Conservation (phyloP, 2,113 vertebrate genomes). For the Etheostoma spectabile region DNA sequence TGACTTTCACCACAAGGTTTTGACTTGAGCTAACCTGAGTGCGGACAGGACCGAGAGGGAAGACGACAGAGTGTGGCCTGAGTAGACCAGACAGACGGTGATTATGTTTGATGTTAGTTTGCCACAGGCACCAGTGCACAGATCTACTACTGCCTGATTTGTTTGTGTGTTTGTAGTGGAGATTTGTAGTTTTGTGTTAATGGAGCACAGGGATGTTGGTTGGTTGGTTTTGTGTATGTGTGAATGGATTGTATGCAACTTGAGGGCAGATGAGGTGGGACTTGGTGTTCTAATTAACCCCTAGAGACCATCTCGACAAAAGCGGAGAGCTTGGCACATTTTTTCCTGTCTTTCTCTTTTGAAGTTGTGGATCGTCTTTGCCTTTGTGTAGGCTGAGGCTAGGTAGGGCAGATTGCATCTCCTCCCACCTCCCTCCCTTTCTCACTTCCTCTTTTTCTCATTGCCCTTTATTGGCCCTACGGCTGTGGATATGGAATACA, state of each 20-base stretch:
- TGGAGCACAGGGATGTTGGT: conserved; percentile 21
- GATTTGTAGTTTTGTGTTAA: conserved; percentile 27
- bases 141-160: conserved; percentile 48
- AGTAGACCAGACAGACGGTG: conserved; percentile 56
- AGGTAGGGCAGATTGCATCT: conserved; percentile 47
- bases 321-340: conserved; percentile 50
- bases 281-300: conserved; percentile 80
- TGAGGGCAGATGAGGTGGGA: conserved; percentile 71
- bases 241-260: conserved; percentile 66
- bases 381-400: conserved; percentile 45
- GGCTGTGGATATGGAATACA: conserved; percentile 64
- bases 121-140: conserved; percentile 51
- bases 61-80: conserved; percentile 49
- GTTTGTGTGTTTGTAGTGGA: conserved; percentile 46
- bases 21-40: conserved; percentile 71
- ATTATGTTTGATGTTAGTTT: conserved; percentile 67
- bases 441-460: conserved; percentile 40
- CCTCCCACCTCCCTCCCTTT: conserved; percentile 37
- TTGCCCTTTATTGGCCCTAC: conserved; percentile 66
- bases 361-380: conserved; percentile 64
- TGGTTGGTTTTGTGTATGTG: conserved; percentile 33
- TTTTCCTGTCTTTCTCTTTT: conserved; percentile 63
- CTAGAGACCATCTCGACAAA: conserved; percentile 64
- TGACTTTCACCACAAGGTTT: conserved; percentile 67
- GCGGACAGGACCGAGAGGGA: conserved; percentile 51